Conservation (phyloP, 2,888 invertebrate species). For the Melikaiella ostensackeni region DNA sequence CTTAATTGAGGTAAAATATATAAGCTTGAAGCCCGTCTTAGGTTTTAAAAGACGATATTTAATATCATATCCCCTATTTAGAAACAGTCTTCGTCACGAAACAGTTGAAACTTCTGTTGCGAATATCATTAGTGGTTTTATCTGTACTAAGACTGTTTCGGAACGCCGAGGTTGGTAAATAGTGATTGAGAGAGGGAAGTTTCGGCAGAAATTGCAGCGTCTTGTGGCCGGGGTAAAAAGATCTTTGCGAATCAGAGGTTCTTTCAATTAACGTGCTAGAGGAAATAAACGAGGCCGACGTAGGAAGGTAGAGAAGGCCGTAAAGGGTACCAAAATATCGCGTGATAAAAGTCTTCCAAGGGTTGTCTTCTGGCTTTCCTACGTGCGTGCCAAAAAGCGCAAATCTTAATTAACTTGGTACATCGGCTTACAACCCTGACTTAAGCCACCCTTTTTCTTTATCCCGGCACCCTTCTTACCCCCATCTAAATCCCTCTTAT, state of each 20-base stretch:
- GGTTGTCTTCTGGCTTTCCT: neutral
- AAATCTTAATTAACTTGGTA: slow-evolving; percentile 68
- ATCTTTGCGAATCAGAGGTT: slow-evolving; percentile 6
- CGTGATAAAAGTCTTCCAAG: slow-evolving; percentile 36
- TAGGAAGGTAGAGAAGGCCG: neutral
- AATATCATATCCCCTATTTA: neutral
- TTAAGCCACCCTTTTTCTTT: slow-evolving; percentile 45
- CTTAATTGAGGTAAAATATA: neutral
- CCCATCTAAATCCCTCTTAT: slow-evolving; percentile 62
- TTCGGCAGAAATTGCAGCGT: slow-evolving; percentile 7
- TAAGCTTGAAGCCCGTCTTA: neutral
- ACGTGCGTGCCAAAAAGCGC: slow-evolving; percentile 41
- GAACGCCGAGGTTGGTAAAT: neutral
- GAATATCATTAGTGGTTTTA: slow-evolving; percentile 15
- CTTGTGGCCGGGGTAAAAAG: neutral
- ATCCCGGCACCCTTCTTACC: slow-evolving; percentile 28
- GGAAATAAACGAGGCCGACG: slow-evolving; percentile 14
- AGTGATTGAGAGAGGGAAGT: slow-evolving; percentile 11
- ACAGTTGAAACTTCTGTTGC: neutral
- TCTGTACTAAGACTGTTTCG: slow-evolving; percentile 3
- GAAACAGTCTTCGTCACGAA: neutral
- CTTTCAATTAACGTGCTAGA: slow-evolving; percentile 11
- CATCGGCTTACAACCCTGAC: slow-evolving; percentile 52
- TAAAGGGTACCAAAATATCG: slow-evolving; percentile 35
- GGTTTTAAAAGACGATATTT: neutral